A percentile compares a stretch with the other conserved stretches of the same genome.
Conservation (phyloP, 2,113 vertebrate genomes). For the Mola mola region DNA sequence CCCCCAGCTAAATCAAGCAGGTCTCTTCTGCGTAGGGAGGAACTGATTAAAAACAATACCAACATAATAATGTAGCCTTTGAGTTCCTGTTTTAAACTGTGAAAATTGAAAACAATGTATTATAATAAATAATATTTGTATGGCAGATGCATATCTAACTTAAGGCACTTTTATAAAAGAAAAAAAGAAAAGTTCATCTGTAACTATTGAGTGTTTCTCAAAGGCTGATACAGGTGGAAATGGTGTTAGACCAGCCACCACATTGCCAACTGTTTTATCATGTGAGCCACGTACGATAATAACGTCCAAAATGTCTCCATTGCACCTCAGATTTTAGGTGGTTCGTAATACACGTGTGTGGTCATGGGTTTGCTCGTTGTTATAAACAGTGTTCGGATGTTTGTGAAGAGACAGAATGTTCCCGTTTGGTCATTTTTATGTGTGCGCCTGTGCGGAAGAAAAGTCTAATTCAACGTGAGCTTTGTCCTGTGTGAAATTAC, state of each 20-base stretch:
- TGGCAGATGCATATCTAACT: constrained; percentile 38
- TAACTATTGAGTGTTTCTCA: constrained; percentile 84
- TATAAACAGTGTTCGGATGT: constrained; percentile 47
- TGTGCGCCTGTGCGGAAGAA: constrained; percentile 42
- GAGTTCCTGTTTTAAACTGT: constrained; percentile 87
- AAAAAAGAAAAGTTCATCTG: too few relatives aligned
- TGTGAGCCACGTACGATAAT: constrained; percentile 16
- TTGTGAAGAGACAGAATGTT: constrained; percentile 48
- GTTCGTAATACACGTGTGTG: constrained; percentile 31
- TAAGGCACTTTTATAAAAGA: constrained; percentile 81
- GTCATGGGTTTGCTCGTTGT: constrained; percentile 38
- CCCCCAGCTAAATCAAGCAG: constrained; percentile 16
- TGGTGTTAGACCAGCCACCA: constrained; percentile 69
- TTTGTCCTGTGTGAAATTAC: constrained; percentile 60
- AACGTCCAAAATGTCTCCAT: constrained; percentile 52
- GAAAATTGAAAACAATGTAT: constrained; percentile 72
- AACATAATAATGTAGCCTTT: constrained; percentile 23
- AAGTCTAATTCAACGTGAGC: constrained; percentile 49
- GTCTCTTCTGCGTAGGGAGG: constrained; percentile 21
- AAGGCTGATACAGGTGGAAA: constrained; percentile 83
- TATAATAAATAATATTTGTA: constrained; percentile 90
- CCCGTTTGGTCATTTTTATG: constrained; percentile 53
- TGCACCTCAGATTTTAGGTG: constrained; percentile 44
- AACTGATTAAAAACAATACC: constrained; percentile 25
- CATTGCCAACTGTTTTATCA: constrained; percentile 29